Percentiles rank a stretch among this genome's conserved stretches.
These are phyloP conservation scores for Actinia equina DNA, from an alignment of 64 coral and sea anemone genomes.

Conservation along the genomic window DNA sequence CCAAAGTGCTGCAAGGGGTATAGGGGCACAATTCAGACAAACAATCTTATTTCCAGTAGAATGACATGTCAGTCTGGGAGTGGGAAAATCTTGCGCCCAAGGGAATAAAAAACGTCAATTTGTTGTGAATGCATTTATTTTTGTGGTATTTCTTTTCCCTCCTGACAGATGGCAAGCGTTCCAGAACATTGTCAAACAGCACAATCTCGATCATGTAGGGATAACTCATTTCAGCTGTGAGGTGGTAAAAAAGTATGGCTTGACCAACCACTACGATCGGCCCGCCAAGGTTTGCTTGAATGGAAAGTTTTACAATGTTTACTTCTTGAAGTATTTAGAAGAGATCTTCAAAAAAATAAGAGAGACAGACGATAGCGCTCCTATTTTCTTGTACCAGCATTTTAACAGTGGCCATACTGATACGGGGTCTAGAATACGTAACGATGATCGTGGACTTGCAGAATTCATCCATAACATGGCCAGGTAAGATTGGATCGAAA, in stretches of 20 bases:
- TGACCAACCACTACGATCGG: conserved; percentile 67
- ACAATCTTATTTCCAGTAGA: no score
- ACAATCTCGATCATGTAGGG: conserved; percentile 50
- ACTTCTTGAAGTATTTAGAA: conserved; percentile 56
- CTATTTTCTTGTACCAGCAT: conserved; percentile 34
- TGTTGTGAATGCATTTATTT: background rate
- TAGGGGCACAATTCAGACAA: no score
- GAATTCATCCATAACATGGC: conserved; percentile 16
- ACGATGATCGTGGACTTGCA: background rate
- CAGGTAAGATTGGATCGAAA: background rate
- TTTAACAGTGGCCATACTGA: conserved; percentile 45
- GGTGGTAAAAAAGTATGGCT: conserved; percentile 39
- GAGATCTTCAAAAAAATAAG: background rate
- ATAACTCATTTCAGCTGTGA: conserved; percentile 56
- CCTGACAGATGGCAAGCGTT: conserved; percentile 59
- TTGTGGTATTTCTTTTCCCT: background rate
- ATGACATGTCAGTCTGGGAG: no score
- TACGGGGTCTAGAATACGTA: conserved; percentile 24
- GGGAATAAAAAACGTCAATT: no score
- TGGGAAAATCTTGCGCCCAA: no score
- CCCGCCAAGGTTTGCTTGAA: conserved; percentile 70
- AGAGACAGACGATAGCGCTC: background rate
- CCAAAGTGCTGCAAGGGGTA: no score
- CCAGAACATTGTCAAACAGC: conserved; percentile 15
- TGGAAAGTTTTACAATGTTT: conserved; percentile 60